These are phyloP conservation scores for Squalus acanthias DNA, from an alignment of 2,797 vertebrate species.

Conservation along the genomic window DNA sequence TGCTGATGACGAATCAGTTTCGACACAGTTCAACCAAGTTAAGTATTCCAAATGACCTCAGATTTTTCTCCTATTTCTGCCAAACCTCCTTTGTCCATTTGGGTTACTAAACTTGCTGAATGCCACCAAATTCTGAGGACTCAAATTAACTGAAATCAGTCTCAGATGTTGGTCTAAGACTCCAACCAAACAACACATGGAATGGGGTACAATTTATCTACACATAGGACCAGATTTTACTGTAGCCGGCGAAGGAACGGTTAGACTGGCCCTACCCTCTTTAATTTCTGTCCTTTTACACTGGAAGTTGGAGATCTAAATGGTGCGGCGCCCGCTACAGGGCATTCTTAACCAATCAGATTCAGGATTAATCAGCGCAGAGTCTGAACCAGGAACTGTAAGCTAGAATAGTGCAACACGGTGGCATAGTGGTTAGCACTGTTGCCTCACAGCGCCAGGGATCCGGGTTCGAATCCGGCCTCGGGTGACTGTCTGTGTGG, in stretches of 20 bases:
- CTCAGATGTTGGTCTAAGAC: background rate
- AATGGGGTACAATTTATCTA: background rate
- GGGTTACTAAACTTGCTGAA: background rate
- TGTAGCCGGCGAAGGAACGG: background rate
- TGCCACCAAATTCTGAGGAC: background rate
- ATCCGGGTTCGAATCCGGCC: too few species aligned
- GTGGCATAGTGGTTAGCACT: too few species aligned
- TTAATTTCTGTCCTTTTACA: background rate
- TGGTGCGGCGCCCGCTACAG: background rate
- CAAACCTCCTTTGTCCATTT: background rate
- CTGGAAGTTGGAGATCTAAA: background rate
- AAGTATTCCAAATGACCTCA: background rate
- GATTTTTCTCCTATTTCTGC: background rate
- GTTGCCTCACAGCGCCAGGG: too few species aligned
- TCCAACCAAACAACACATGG: background rate
- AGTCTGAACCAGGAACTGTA: background rate
- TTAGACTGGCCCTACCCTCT: background rate
- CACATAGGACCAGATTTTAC: background rate
- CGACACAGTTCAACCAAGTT: background rate
- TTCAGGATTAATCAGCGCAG: background rate
- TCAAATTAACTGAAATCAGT: background rate
- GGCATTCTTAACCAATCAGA: background rate
- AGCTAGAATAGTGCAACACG: background rate
- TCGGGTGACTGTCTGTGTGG: too few species aligned
- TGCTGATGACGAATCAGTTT: slow-evolving; percentile 24